A percentile compares a stretch with the other conserved stretches of the same genome.
Conservation (phyloP, 2,797 vertebrate species). For the Poeciliopsis presidionis region DNA sequence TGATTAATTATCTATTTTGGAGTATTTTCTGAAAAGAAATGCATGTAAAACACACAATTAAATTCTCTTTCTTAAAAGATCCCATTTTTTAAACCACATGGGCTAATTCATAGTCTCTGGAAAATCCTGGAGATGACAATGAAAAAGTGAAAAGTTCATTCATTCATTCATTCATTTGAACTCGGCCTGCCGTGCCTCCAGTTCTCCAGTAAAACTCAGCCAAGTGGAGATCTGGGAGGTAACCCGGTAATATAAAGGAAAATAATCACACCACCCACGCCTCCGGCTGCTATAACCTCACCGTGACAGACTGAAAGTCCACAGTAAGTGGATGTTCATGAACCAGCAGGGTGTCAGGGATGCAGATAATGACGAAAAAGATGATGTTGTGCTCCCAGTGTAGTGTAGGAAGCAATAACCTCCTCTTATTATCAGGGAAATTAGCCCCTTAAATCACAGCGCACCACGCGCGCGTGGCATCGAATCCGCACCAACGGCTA, state of each 20-base stretch:
- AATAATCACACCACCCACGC: constrained; percentile 18
- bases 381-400: constrained; percentile 30
- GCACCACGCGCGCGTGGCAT: constrained; percentile 43
- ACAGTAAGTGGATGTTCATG: neutral
- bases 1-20: neutral
- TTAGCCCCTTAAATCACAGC: constrained; percentile 24
- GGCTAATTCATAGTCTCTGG: no score
- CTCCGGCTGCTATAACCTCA: constrained; percentile 4
- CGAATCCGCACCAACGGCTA: constrained; percentile 11
- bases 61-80: neutral
- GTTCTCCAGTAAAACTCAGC: constrained; percentile 2
- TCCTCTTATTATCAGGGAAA: constrained; percentile 37
- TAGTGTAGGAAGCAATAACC: constrained; percentile 39
- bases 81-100: neutral
- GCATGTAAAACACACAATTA: neutral
- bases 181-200: constrained; percentile 5
- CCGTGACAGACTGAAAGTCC: constrained; percentile 8
- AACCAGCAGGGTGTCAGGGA: constrained; percentile 27
- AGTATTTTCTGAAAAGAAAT: neutral
- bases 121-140: neutral
- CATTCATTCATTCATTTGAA: constrained; percentile 16
- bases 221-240: constrained; percentile 24
- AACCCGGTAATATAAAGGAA: constrained; percentile 31
- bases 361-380: constrained; percentile 19
- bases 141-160: constrained; percentile 8